Percentiles rank a stretch among this genome's conserved stretches.
phyloP scores from a whole-genome alignment of 2,113 vertebrate genomes.

The Microtus oregoni region DNA sequence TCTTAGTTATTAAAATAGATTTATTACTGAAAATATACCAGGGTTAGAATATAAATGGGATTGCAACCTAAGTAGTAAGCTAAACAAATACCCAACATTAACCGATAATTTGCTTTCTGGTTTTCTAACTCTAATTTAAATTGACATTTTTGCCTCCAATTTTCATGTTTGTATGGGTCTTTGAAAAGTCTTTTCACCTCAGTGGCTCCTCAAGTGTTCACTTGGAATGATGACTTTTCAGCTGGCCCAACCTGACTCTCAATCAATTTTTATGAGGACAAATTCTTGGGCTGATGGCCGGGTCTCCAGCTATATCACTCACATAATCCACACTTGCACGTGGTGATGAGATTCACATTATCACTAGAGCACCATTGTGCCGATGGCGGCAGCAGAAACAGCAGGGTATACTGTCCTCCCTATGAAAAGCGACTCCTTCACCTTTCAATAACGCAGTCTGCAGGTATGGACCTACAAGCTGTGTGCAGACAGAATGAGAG shows the following conservation, averaged over 20 bases:
- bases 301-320: constrained; percentile 65
- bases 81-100: neutral
- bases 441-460: constrained; percentile 74
- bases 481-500: constrained; percentile 14
- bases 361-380: constrained; percentile 73
- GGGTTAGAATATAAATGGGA: neutral
- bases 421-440: constrained; percentile 46
- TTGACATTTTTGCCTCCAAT: constrained; percentile 15
- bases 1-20: neutral
- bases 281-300: constrained; percentile 65
- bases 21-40: neutral
- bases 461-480: constrained; percentile 66
- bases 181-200: constrained; percentile 61
- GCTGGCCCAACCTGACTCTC: constrained; percentile 71
- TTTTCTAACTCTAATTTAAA: constrained; percentile 49
- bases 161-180: constrained; percentile 52
- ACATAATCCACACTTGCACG: constrained; percentile 73
- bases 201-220: constrained; percentile 62
- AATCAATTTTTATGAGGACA: constrained; percentile 79
- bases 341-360: constrained; percentile 79
- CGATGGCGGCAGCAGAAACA: constrained; percentile 69
- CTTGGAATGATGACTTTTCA: constrained; percentile 74
- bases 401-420: constrained; percentile 21
- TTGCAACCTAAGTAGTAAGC: neutral
- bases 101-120: constrained; percentile 23